These are phyloP conservation scores for Lepidurus apus DNA, from an alignment of 1,140 invertebrate species.

Conservation along the genomic window DNA sequence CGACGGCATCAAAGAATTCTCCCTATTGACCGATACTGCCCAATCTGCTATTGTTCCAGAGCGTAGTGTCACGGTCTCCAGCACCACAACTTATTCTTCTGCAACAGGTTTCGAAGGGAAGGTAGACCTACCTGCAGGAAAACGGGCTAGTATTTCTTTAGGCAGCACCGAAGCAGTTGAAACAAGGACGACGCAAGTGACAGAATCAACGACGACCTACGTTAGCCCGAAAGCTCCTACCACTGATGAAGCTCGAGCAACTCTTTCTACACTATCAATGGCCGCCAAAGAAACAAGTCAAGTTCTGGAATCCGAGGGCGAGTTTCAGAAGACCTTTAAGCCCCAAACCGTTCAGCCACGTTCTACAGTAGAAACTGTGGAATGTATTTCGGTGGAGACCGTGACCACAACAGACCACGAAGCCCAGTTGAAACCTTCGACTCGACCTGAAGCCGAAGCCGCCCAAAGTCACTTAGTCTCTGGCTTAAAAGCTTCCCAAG, in stretches of 20 bases:
- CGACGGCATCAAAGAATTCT: not conserved
- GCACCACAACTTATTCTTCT: not conserved
- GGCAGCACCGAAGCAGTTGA: not conserved
- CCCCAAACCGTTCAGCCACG: constrained; percentile 5
- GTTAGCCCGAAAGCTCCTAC: not conserved
- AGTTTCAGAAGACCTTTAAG: not conserved
- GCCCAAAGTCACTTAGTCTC: not conserved
- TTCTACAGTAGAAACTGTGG: not conserved
- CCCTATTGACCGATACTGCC: not conserved
- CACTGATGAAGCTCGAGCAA: not conserved
- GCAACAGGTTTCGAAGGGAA: constrained; percentile 8
- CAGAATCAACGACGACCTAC: not conserved
- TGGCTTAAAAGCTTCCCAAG: not conserved
- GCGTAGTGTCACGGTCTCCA: not conserved
- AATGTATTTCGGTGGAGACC: not conserved
- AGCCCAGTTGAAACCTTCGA: not conserved
- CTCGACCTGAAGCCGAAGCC: not conserved
- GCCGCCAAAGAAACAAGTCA: not conserved
- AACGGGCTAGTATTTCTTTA: not conserved
- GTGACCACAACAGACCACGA: not conserved
- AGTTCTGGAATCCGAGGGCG: not conserved
- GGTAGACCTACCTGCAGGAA: not conserved
- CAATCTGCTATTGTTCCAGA: not conserved
- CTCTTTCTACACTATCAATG: not conserved
- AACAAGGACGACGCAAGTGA: not conserved